phyloP scores from a whole-genome alignment of 2,113 vertebrate species.

The Cathartes aura region DNA sequence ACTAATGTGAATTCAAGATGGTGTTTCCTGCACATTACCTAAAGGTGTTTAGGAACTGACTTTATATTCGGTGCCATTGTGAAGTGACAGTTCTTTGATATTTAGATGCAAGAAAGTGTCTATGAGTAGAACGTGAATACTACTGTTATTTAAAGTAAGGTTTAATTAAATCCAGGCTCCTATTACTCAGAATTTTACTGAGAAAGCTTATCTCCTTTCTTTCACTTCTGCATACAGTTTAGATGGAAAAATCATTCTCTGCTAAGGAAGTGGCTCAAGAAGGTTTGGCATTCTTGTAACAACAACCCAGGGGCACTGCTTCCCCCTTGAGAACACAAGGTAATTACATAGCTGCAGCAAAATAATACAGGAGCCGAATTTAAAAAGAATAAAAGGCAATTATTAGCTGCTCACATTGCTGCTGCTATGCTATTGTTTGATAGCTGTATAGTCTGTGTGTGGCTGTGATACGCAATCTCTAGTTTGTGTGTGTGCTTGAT shows the following conservation, averaged over 20 bases:
- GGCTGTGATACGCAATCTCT: neutral
- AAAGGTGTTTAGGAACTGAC: neutral
- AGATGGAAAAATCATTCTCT: neutral
- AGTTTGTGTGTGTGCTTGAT: neutral
- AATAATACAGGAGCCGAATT: slow-evolving; percentile 2
- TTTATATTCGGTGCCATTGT: neutral
- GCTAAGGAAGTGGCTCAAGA: neutral
- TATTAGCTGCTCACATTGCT: neutral
- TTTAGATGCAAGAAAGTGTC: neutral
- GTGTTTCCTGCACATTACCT: neutral
- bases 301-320: neutral
- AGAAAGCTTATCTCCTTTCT: neutral
- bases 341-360: neutral
- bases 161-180: neutral
- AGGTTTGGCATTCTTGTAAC: neutral
- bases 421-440: neutral
- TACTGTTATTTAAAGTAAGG: neutral
- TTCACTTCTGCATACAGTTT: slow-evolving; percentile 10
- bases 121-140: neutral
- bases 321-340: neutral
- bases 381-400: neutral
- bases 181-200: neutral
- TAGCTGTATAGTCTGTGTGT: neutral
- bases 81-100: neutral
- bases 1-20: neutral